Conservation (phyloP, 2,888 invertebrate species). For the Eristalis intricaria region DNA sequence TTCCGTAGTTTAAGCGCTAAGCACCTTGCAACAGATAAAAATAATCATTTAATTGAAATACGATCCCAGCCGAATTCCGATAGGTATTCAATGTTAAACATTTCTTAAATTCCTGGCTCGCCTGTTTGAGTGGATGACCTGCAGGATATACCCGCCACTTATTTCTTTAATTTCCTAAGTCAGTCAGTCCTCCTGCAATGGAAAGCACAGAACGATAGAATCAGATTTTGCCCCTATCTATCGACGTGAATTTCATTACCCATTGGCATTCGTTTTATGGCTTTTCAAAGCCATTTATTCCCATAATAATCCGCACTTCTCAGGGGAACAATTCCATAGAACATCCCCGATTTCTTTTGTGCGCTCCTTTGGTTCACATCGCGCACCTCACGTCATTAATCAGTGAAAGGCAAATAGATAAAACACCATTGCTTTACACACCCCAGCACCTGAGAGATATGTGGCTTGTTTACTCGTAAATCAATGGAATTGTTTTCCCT, state of each 20-base stretch:
- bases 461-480: constrained; percentile 41
- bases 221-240: not conserved
- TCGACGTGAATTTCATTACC: constrained; percentile 17
- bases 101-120: no score
- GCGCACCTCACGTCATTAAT: constrained; percentile 30
- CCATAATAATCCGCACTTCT: constrained; percentile 30
- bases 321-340: constrained; percentile 24
- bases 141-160: no score
- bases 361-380: constrained; percentile 5
- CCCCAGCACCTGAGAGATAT: constrained; percentile 28
- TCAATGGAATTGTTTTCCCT: constrained; percentile 51
- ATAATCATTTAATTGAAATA: no score
- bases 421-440: constrained; percentile 35
- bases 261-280: constrained; percentile 36
- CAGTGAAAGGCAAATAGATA: constrained; percentile 39
- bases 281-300: constrained; percentile 44
- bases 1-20: no score
- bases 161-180: constrained; percentile 2
- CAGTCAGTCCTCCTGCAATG: not conserved
- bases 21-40: no score
- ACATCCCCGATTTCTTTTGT: constrained; percentile 8
- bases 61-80: no score
- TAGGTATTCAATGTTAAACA: no score
- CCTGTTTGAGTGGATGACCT: no score
- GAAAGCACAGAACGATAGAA: not conserved